Evolutionary conservation across 1,140 invertebrate species (phyloP).

Genomic region (Steinernema feltiae): DNA sequence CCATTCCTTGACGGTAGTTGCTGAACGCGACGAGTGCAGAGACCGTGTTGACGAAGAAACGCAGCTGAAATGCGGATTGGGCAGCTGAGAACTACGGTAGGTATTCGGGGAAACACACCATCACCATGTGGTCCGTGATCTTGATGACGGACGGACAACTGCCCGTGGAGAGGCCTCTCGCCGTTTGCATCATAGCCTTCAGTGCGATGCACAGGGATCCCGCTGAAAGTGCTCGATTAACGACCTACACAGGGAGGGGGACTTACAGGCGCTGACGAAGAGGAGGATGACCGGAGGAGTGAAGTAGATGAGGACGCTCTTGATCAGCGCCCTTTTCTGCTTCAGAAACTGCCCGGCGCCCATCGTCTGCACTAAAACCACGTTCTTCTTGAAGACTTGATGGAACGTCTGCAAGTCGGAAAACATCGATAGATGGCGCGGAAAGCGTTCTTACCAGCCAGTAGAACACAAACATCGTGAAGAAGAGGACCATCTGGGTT

Average conservation of each 20-base stretch:
- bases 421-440: no score
- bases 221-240: neutral
- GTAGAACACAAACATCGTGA: slow-evolving; percentile 1
- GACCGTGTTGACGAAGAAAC: neutral
- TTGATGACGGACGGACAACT: neutral
- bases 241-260: neutral
- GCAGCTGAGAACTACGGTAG: neutral
- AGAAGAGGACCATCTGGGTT: neutral
- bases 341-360: neutral
- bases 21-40: neutral
- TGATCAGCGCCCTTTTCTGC: neutral
- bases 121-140: neutral
- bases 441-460: no score
- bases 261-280: neutral
- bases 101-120: neutral
- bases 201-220: neutral
- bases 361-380: neutral
- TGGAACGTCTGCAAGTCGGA: no score
- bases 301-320: neutral
- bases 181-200: neutral
- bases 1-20: neutral
- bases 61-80: neutral
- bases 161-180: neutral
- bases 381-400: neutral
- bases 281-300: neutral